Evolutionary conservation across 2,797 vertebrate genomes (phyloP).

Genomic region (Salmo trutta): DNA sequence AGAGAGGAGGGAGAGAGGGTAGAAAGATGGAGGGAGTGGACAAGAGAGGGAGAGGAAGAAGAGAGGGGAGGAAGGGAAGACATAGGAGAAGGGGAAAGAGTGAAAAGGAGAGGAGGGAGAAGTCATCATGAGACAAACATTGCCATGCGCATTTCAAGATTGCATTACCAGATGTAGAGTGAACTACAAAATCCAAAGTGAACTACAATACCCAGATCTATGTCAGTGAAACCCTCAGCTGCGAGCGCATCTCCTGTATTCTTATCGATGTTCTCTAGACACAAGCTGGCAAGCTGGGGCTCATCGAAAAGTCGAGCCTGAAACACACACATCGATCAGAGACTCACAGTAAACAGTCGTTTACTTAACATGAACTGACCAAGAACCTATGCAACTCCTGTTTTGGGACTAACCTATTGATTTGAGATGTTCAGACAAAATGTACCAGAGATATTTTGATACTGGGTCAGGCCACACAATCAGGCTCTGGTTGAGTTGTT

Average conservation of each 20-base stretch:
- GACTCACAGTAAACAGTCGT: background rate
- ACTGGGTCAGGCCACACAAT: too few species aligned
- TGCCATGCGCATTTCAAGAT: background rate
- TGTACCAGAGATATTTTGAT: too few species aligned
- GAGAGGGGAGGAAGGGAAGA: background rate
- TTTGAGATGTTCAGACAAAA: too few species aligned
- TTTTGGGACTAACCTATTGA: background rate
- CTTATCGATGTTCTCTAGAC: conserved; percentile 97
- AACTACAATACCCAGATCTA: conserved; percentile 86
- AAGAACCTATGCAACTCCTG: background rate
- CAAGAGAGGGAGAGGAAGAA: background rate
- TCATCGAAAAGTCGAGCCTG: conserved; percentile 96
- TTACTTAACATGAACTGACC: background rate
- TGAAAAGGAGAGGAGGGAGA: conserved; percentile 7
- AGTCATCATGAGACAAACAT: background rate
- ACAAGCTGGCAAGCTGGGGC: conserved; percentile 95
- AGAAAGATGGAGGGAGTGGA: background rate
- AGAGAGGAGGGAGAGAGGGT: conserved; percentile 25
- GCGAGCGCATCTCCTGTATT: conserved; percentile 94
- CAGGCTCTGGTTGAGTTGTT: background rate
- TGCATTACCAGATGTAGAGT: background rate
- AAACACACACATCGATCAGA: conserved; percentile 23
- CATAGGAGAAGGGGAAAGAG: background rate
- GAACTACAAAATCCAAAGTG: background rate
- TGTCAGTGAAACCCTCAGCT: conserved; percentile 96